These are phyloP conservation scores for Huso huso DNA, from an alignment of 2,797 vertebrate species.

Conservation along the genomic window DNA sequence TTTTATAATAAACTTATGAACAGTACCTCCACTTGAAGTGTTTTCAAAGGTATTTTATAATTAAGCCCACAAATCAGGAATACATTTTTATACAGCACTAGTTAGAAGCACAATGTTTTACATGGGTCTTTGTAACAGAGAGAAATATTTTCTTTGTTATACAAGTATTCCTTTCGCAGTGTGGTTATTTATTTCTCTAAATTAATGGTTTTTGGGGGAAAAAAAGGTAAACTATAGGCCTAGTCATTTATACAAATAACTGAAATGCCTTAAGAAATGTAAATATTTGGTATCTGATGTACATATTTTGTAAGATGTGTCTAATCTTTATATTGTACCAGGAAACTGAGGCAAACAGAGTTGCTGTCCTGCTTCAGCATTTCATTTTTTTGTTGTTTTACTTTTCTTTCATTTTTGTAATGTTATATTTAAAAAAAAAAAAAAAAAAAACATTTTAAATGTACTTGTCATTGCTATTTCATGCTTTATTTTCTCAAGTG, in stretches of 20 bases:
- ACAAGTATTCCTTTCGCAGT: constrained; percentile 57
- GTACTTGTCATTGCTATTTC: no score
- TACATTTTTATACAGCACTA: no score
- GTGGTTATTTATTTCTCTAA: constrained; percentile 48
- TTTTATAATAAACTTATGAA: constrained; percentile 16
- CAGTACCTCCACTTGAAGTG: constrained; percentile 54
- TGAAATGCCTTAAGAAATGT: constrained; percentile 75
- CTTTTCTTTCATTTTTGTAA: constrained; percentile 49
- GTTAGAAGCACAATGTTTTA: no score
- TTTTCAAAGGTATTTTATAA: constrained; percentile 44
- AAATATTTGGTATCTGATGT: constrained; percentile 90
- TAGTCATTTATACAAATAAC: constrained; percentile 38
- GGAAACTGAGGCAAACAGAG: constrained; percentile 68
- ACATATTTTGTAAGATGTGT: constrained; percentile 82
- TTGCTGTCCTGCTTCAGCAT: constrained; percentile 73
- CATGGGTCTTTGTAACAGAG: no score
- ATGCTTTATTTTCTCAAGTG: no score
- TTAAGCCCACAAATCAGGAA: no score
- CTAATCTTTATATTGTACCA: constrained; percentile 62
- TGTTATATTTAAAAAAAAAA: constrained; percentile 45
- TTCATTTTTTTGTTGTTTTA: constrained; percentile 68
- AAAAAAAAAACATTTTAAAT: constrained; percentile 27
- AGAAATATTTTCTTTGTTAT: constrained; percentile 35
- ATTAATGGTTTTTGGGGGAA: constrained; percentile 25
- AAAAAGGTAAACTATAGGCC: no score